Evolutionary conservation across 2,113 vertebrate genomes (phyloP).

Genomic region (Donacobius atricapilla): DNA sequence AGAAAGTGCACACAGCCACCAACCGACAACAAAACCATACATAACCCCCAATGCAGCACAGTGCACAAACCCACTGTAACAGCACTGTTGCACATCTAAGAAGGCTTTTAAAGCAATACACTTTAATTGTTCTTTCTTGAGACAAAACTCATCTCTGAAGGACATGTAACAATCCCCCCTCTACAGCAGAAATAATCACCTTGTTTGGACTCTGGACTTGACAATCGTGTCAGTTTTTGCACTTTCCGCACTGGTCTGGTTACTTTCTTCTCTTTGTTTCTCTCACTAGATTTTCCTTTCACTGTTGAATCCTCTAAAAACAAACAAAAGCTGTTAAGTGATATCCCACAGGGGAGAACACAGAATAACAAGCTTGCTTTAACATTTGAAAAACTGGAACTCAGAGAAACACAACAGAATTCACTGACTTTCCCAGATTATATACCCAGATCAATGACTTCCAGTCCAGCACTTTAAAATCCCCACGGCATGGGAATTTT

Average conservation of each 20-base stretch:
- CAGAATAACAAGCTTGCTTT: not conserved
- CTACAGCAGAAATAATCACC: slow-evolving; percentile 66
- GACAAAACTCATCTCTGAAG: not conserved
- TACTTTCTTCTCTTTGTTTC: slow-evolving; percentile 79
- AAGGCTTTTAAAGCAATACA: not conserved
- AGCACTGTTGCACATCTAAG: not conserved
- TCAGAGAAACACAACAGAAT: not conserved
- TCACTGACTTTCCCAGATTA: not conserved
- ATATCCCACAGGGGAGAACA: not conserved
- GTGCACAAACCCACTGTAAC: not conserved
- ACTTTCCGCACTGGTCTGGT: slow-evolving; percentile 85
- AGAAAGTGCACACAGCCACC: not conserved
- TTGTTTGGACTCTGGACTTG: slow-evolving; percentile 81
- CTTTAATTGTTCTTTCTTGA: not conserved
- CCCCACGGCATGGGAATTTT: not conserved
- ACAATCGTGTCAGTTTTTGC: slow-evolving; percentile 74
- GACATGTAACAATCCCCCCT: not conserved
- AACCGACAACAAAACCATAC: not conserved
- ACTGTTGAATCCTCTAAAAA: slow-evolving; percentile 65
- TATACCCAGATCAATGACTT: not conserved
- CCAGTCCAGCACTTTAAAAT: not conserved
- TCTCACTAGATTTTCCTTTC: slow-evolving; percentile 72
- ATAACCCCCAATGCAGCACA: not conserved
- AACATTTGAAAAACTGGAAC: not conserved
- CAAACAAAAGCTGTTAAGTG: slow-evolving; percentile 12